Conservation (phyloP, 1,140 invertebrate genomes). For the Teleopsis dalmanni region DNA sequence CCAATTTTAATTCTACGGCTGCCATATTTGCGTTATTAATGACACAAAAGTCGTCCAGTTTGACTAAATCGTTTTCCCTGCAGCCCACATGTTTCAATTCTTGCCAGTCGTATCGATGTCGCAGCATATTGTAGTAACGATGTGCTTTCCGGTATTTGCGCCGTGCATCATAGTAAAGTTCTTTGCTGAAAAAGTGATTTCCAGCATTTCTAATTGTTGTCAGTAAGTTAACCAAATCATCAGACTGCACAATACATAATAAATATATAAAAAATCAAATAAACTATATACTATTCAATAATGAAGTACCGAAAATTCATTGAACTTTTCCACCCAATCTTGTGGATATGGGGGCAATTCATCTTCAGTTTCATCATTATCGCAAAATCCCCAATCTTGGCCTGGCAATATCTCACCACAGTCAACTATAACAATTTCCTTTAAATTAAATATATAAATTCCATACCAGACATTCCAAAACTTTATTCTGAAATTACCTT, state of each 20-base stretch:
- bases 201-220: conserved; percentile 62
- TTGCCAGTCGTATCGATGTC: conserved; percentile 32
- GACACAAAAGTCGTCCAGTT: conserved; percentile 28
- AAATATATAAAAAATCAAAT: not conserved
- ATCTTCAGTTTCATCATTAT: conserved; percentile 63
- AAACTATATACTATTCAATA: not conserved
- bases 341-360: conserved; percentile 64
- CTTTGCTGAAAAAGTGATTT: conserved; percentile 57
- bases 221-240: conserved; percentile 45
- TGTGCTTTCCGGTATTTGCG: conserved; percentile 69
- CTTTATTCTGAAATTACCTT: conserved; percentile 42
- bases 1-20: conserved; percentile 58
- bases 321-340: conserved; percentile 54
- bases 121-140: conserved; percentile 56
- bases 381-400: conserved; percentile 57
- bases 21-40: conserved; percentile 58
- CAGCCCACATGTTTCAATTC: conserved; percentile 15
- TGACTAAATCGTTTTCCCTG: conserved; percentile 18
- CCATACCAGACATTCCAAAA: not conserved
- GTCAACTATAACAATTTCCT: conserved; percentile 59
- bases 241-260: conserved; percentile 26
- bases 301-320: conserved; percentile 19
- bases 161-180: conserved; percentile 54
- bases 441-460: not conserved
- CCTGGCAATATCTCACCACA: conserved; percentile 62